Conservation (phyloP, 2,888 invertebrate species). For the Plemyria rubiginata region DNA sequence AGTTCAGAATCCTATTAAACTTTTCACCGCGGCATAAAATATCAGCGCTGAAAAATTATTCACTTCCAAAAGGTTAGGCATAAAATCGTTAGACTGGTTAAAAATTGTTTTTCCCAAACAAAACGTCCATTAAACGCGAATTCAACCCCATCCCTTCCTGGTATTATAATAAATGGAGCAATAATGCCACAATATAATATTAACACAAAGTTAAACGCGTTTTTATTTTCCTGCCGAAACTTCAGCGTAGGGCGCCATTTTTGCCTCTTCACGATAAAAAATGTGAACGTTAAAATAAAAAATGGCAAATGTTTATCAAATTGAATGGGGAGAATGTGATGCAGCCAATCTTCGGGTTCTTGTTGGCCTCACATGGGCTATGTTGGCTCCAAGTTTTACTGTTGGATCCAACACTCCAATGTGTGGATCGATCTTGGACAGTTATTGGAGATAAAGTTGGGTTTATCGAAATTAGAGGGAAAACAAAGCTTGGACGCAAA, state of each 20-base stretch:
- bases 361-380: too few species aligned
- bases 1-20: constrained; percentile 37
- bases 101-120: constrained; percentile 78
- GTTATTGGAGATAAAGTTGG: too few species aligned
- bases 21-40: constrained; percentile 56
- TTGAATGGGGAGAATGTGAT: constrained; percentile 57
- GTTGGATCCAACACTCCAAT: too few species aligned
- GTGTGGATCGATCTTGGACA: too few species aligned
- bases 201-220: constrained; percentile 84
- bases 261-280: constrained; percentile 52
- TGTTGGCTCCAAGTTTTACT: too few species aligned
- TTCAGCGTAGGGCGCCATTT: constrained; percentile 58
- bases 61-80: constrained; percentile 66
- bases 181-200: constrained; percentile 85
- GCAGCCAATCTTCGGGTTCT: constrained; percentile 8
- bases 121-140: constrained; percentile 81
- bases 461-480: too few species aligned
- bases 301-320: constrained; percentile 82
- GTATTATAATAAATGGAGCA: constrained; percentile 83
- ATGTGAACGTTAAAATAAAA: constrained; percentile 69
- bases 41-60: constrained; percentile 63
- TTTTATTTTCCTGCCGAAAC: constrained; percentile 80
- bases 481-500: too few species aligned
- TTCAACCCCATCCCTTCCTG: constrained; percentile 81
- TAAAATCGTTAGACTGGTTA: constrained; percentile 71